Conservation (phyloP, 2,888 invertebrate species). For the Brachyptera putata region DNA sequence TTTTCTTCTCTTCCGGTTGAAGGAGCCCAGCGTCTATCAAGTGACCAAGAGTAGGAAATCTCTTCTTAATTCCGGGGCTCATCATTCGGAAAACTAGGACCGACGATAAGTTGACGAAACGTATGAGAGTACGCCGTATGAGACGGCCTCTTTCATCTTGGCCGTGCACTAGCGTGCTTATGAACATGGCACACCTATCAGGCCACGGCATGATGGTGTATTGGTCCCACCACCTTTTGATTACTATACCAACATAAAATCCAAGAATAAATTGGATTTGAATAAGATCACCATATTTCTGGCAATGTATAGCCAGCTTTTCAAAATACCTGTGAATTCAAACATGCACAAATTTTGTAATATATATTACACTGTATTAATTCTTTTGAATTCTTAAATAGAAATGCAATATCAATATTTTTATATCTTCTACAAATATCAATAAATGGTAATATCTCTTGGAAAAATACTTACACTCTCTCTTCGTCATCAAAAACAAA, state of each 20-base stretch:
- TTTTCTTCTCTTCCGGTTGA: conserved; percentile 40
- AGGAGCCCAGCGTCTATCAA: too few species aligned
- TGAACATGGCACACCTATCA: conserved; percentile 42
- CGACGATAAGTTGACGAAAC: conserved; percentile 43
- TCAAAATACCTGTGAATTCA: conserved; percentile 35
- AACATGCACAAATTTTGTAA: too few species aligned
- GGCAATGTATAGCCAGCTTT: conserved; percentile 36
- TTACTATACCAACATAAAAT: conserved; percentile 47
- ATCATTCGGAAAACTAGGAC: too few species aligned
- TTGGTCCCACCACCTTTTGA: conserved; percentile 47
- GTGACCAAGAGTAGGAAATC: too few species aligned
- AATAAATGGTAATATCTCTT: too few species aligned
- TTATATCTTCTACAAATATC: too few species aligned
- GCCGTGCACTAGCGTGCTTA: conserved; percentile 41
- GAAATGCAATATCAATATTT: too few species aligned
- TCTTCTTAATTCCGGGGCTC: too few species aligned
- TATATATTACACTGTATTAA: too few species aligned
- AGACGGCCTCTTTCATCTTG: conserved; percentile 41
- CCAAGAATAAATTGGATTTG: conserved; percentile 50
- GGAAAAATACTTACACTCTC: conserved; percentile 41
- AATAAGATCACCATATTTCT: conserved; percentile 40
- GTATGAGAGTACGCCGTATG: conserved; percentile 42
- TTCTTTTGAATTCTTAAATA: too few species aligned
- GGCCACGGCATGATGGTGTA: conserved; percentile 45
- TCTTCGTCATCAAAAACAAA: conserved; percentile 40